Evolutionary conservation across 1,140 invertebrate species (phyloP), one percentile per base, ranked within the genome.

Genomic region (Amphibalanus amphitrite): DNA sequence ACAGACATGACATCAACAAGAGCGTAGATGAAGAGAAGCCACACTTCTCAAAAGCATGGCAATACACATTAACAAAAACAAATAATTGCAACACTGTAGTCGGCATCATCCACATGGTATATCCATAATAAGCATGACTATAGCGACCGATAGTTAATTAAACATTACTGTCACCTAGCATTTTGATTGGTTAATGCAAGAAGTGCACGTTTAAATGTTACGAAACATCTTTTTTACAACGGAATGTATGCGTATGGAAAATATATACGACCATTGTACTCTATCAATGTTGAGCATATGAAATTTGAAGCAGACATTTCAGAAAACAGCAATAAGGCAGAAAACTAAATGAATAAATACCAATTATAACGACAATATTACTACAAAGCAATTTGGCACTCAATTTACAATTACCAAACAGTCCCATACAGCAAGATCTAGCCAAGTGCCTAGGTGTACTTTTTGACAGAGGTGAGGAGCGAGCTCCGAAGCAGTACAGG

Each of bases 31-130:
- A 59, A 59, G 23, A 59, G 47, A 23, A 59, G 13, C 47, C 47
- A 59, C 47, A 23, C 47, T 59, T 23, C 47, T 59, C 47, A 4
- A 59, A 20, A 23, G 47, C 47, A 23, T 23, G 47, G 47, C 47
- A 59, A 59, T 59, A 59, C 47, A 59, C 47, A 59, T 59, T 20
- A 59, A 13, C 10, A 59, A 59, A 59, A 59, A 59, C 47, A 59
- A 59, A 59, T 59, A 59, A 59, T 59, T 59, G 47, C 47, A 59
- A 59, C 47, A 59, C 47, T 59, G 47, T 59, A 59, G 47, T 59
- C 47, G 47, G 10, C 23, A 59, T 59, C 47, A 23, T 59, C 47
- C 47, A 59, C 47, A 59, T 59, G 47, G 47, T 59, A 59, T 59
- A 59, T 59, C 47, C 47, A 59, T 59, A 59, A 17, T 59, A 59